Evolutionary conservation across 2,113 vertebrate species (phyloP).

Genomic region (Verasper variegatus): DNA sequence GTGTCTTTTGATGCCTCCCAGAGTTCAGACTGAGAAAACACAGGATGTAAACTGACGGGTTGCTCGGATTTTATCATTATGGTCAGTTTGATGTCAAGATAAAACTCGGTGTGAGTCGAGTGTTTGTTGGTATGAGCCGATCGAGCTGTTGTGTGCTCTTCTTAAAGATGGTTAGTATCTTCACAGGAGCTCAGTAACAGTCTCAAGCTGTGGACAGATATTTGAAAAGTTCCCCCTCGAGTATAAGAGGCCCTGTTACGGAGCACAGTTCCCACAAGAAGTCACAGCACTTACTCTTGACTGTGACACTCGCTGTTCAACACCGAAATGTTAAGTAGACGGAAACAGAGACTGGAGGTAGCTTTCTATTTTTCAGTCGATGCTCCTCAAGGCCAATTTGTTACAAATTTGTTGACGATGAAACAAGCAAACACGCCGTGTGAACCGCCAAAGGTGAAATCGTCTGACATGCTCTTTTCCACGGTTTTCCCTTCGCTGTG

Average conservation of each 20-base stretch:
- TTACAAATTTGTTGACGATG: constrained; percentile 76
- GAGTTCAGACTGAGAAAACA: too few species aligned
- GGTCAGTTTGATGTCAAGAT: too few species aligned
- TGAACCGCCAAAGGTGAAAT: constrained; percentile 74
- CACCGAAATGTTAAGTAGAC: constrained; percentile 44
- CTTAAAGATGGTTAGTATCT: background rate
- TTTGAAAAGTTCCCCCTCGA: background rate
- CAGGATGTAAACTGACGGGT: too few species aligned
- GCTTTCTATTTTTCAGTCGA: constrained; percentile 40
- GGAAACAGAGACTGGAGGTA: constrained; percentile 18
- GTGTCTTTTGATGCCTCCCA: too few species aligned
- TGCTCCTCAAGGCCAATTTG: constrained; percentile 54
- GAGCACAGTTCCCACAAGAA: constrained; percentile 68
- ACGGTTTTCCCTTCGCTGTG: constrained; percentile 59
- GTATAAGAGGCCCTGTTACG: constrained; percentile 19
- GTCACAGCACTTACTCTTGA: constrained; percentile 23
- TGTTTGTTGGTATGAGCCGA: too few species aligned
- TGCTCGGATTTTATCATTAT: too few species aligned
- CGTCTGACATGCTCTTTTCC: constrained; percentile 76
- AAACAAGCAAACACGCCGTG: constrained; percentile 66
- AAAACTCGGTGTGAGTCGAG: too few species aligned
- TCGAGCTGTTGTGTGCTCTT: background rate
- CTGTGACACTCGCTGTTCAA: constrained; percentile 36
- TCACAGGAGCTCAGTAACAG: background rate
- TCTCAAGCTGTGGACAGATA: background rate